These are phyloP conservation scores for Trichomycterus rosablanca DNA, from an alignment of 2,113 vertebrate species.

Conservation along the genomic window DNA sequence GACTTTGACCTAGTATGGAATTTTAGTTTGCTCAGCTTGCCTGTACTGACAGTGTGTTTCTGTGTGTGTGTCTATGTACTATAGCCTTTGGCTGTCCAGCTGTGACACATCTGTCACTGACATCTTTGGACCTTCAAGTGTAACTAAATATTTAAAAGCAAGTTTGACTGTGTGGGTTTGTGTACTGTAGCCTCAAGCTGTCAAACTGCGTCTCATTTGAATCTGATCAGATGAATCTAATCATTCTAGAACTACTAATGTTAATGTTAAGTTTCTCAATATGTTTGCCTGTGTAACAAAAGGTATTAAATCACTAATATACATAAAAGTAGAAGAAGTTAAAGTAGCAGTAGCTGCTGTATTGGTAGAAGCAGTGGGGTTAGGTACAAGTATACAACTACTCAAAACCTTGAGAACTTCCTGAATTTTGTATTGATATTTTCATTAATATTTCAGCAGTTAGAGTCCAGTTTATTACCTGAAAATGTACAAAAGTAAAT, in stretches of 20 bases:
- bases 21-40: conserved; percentile 20
- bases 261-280: background rate
- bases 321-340: background rate
- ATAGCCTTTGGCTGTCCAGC: background rate
- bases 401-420: too few relatives aligned
- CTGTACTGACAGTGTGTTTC: conserved; percentile 15
- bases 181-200: background rate
- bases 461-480: too few relatives aligned
- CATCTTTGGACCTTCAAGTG: conserved; percentile 8
- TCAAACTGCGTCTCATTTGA: background rate
- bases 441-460: too few relatives aligned
- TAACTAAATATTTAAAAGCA: too few relatives aligned
- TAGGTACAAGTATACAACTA: too few relatives aligned
- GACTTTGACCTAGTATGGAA: conserved; percentile 38
- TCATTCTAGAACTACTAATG: background rate
- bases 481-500: too few relatives aligned
- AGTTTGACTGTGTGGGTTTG: background rate
- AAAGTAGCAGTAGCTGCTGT: too few relatives aligned
- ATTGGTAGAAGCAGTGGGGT: too few relatives aligned
- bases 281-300: background rate
- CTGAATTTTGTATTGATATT: too few relatives aligned
- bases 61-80: conserved; percentile 22
- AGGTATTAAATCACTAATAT: background rate
- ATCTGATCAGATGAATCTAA: too few relatives aligned
- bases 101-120: conserved; percentile 2